A percentile compares a stretch with the other conserved stretches of the same genome.
Conservation (phyloP, 2,113 vertebrate species). For the Muntiacus reevesi region DNA sequence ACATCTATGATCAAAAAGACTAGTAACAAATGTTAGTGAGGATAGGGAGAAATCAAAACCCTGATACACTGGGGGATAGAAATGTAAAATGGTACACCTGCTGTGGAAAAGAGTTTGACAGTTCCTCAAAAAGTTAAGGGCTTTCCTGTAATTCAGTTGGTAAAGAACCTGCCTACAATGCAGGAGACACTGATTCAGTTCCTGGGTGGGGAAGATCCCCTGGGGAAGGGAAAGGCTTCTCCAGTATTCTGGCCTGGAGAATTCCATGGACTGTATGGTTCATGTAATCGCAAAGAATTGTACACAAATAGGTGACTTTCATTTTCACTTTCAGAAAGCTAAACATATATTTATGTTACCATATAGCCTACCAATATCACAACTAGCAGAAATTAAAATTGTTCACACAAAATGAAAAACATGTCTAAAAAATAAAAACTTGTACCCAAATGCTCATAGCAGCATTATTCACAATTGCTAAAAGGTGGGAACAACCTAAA, state of each 20-base stretch:
- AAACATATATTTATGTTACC: not conserved
- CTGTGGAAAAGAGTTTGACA: not conserved
- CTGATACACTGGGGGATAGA: not conserved
- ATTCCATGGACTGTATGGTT: not conserved
- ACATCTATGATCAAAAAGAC: not conserved
- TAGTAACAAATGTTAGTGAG: not conserved
- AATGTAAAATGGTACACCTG: not conserved
- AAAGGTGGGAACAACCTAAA: not conserved
- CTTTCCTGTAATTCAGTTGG: not conserved
- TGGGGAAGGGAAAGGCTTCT: not conserved
- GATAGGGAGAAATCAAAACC: not conserved
- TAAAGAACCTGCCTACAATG: not conserved
- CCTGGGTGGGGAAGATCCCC: not conserved
- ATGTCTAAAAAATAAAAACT: not conserved
- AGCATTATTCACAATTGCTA: not conserved
- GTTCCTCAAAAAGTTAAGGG: not conserved
- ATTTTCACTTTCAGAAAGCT: not conserved
- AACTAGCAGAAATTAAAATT: constrained; percentile 5
- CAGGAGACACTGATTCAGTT: not conserved
- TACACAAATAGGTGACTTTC: not conserved
- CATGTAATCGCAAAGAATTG: not conserved
- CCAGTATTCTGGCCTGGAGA: not conserved
- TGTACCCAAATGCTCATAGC: not conserved
- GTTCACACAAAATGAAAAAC: not conserved
- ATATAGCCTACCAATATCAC: not conserved